These are phyloP conservation scores for Poecilia latipinna DNA, from an alignment of 2,113 vertebrate species.

Conservation along the genomic window DNA sequence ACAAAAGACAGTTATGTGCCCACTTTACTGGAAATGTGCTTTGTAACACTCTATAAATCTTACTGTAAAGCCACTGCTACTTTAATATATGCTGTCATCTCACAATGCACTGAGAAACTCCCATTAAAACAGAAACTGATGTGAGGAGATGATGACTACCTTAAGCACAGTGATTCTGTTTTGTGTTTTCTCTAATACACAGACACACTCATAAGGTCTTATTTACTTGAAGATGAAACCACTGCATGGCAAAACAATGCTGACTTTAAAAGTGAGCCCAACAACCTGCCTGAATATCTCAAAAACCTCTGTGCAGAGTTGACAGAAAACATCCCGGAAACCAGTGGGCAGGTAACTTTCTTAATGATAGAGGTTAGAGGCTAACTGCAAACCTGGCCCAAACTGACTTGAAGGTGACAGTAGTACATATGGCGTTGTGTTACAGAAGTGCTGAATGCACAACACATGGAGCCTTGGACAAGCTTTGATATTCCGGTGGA, in stretches of 20 bases:
- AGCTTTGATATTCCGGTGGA: background rate
- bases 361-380: conserved; percentile 34
- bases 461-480: conserved; percentile 4
- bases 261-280: background rate
- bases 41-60: too few species aligned
- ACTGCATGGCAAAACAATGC: background rate
- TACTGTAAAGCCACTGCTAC: too few species aligned
- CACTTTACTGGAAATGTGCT: too few species aligned
- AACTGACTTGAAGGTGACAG: conserved; percentile 24
- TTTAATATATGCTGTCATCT: background rate
- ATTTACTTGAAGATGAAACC: background rate
- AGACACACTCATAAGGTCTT: background rate
- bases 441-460: conserved; percentile 1
- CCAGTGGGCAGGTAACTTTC: background rate
- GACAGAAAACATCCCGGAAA: background rate
- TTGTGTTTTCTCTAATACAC: background rate
- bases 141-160: background rate
- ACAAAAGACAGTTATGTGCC: too few species aligned
- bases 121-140: background rate
- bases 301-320: background rate
- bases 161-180: background rate
- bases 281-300: background rate
- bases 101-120: background rate
- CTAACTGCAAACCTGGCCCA: background rate
- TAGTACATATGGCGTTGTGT: background rate